Evolutionary conservation across 2,888 invertebrate species (phyloP), one percentile per base, ranked within the genome.

Genomic region (Pandemis cinnamomeana): DNA sequence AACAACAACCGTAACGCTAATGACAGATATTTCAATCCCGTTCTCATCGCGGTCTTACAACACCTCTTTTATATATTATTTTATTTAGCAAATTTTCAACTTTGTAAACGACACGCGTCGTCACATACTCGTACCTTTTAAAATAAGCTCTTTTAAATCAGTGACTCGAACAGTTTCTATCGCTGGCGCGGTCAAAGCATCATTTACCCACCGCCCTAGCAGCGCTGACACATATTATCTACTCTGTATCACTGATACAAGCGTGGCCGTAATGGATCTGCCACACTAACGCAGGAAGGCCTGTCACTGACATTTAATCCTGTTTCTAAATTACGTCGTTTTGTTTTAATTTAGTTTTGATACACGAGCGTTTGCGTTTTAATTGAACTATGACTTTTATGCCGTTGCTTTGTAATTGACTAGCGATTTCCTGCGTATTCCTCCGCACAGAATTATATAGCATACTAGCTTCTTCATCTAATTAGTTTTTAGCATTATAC

Each of bases 211-310:
- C 55, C 55, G 8, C 55, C 11, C 27, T 27, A 11, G 10, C 20
- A 20, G 15, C 53, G 48, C 20, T 55, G 53, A 48, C 6, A 51
- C 11, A 11, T 20, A 20, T 20, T 20, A 20, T 46, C 5, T n/a
- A 51, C 51, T n/a, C n/a, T 11, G 7, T 53, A n/a, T 8, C 27
- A 58, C 36, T 80, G 77, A 77, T 82, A 78, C 82, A 81, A 84
- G 82, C 79, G 77, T 76, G 72, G 55, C 63, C 73, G 73, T 86
- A 84, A 86, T 86, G 82, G 83, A 83, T 77, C 67, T 71, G 72
- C 71, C 72, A 27, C 42, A 42, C 61, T 44, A 7, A n/a, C 55
- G 11, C 68, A 1, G 20, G 44, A 53, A 10, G 20, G 58, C 58
- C 67, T 61, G 67, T 72, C 63, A 62, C 67, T 41, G 48, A 62